Conservation (phyloP, 2,797 vertebrate genomes). For the Sarcophilus harrisii region DNA sequence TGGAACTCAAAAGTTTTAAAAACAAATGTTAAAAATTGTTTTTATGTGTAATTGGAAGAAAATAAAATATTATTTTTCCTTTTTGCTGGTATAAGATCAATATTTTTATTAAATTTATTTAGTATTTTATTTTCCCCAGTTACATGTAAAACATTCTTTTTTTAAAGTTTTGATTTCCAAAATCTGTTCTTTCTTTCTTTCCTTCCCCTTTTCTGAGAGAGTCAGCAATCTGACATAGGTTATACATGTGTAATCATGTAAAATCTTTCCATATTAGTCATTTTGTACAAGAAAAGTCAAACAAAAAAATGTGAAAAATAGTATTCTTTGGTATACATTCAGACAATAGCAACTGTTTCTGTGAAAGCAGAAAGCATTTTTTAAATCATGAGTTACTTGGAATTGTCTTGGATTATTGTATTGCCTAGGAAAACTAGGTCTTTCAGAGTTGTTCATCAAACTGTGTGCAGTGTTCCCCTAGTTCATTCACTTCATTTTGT, state of each 20-base stretch:
- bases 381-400: not conserved
- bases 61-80: too few relatives aligned
- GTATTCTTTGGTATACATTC: not conserved
- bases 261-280: not conserved
- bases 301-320: not conserved
- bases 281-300: not conserved
- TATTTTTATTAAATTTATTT: too few relatives aligned
- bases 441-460: not conserved
- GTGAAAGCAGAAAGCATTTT: not conserved
- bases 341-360: not conserved
- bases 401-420: not conserved
- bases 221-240: not conserved
- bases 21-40: too few relatives aligned
- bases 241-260: not conserved
- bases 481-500: not conserved
- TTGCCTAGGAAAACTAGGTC: not conserved
- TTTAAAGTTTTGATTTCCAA: not conserved
- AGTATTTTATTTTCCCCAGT: too few relatives aligned
- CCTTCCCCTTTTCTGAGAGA: not conserved
- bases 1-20: too few relatives aligned
- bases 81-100: too few relatives aligned
- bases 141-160: not conserved
- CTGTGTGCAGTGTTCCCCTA: not conserved
- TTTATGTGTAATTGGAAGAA: too few relatives aligned
- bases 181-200: not conserved